Conservation (phyloP, 2,888 invertebrate genomes). For the Cylindroiulus punctatus region DNA sequence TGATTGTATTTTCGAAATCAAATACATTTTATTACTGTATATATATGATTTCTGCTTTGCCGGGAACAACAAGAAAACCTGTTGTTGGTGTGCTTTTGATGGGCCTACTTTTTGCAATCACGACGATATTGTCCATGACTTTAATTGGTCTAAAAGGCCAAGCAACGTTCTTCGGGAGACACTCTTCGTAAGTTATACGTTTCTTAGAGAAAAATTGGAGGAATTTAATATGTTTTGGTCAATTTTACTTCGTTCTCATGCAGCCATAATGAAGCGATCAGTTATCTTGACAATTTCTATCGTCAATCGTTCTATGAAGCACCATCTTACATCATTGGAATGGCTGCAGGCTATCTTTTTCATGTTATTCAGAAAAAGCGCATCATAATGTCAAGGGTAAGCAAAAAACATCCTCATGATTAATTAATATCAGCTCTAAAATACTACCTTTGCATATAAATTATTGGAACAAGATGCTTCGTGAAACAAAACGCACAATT, state of each 20-base stretch:
- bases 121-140: neutral
- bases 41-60: neutral
- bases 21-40: no score
- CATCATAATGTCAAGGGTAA: neutral
- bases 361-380: neutral
- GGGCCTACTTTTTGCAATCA: neutral
- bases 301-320: neutral
- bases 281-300: neutral
- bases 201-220: no score
- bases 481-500: no score
- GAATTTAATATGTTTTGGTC: no score
- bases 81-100: neutral
- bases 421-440: no score
- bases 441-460: no score
- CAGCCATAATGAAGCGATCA: neutral
- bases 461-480: no score
- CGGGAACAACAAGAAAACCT: neutral
- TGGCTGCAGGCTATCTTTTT: neutral
- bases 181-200: neutral
- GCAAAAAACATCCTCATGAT: no score
- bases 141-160: neutral
- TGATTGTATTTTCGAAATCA: no score
- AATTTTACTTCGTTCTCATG: neutral
- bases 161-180: neutral
- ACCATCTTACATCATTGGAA: constrained; percentile 29